A percentile compares a stretch with the other conserved stretches of the same genome.
Conservation (phyloP, 2,888 invertebrate genomes). For the Caenorhabditis sp. region DNA sequence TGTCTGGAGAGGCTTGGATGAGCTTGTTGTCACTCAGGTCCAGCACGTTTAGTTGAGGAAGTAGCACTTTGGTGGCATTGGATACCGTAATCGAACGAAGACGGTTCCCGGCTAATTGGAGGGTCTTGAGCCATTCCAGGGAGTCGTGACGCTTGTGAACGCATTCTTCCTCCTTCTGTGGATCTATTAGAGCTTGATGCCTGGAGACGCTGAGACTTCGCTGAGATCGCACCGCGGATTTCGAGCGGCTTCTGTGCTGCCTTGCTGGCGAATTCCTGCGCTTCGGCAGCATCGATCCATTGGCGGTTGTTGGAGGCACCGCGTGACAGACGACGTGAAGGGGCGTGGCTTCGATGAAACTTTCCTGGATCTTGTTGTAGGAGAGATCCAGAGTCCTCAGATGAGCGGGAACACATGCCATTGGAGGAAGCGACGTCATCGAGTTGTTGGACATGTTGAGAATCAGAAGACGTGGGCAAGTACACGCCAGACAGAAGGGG, state of each 20-base stretch:
- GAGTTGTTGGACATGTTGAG: conserved; percentile 94
- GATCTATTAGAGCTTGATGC: conserved; percentile 57
- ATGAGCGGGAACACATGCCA: conserved; percentile 72
- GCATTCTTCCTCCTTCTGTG: conserved; percentile 64
- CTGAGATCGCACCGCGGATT: conserved; percentile 82
- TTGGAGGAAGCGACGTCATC: conserved; percentile 85
- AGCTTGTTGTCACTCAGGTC: conserved; percentile 94
- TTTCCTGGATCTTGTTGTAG: conserved; percentile 89
- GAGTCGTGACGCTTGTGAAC: conserved; percentile 87
- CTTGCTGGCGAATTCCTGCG: conserved; percentile 68
- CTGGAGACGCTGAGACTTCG: conserved; percentile 81
- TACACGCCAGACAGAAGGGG: conserved; percentile 92
- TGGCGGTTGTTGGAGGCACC: conserved; percentile 63
- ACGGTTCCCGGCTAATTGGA: conserved; percentile 92
- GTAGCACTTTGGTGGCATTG: conserved; percentile 40
- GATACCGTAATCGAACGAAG: conserved; percentile 87
- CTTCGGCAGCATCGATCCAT: conserved; percentile 60
- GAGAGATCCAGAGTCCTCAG: conserved; percentile 89
- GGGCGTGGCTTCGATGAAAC: conserved; percentile 55
- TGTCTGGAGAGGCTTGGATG: conserved; percentile 89
- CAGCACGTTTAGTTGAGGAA: conserved; percentile 94
- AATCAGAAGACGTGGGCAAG: conserved; percentile 91
- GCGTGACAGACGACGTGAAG: conserved; percentile 70
- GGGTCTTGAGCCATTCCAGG: conserved; percentile 90
- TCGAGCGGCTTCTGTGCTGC: conserved; percentile 78